Evolutionary conservation across 2,888 invertebrate genomes (phyloP).

Genomic region (Ametastegia equiseti): DNA sequence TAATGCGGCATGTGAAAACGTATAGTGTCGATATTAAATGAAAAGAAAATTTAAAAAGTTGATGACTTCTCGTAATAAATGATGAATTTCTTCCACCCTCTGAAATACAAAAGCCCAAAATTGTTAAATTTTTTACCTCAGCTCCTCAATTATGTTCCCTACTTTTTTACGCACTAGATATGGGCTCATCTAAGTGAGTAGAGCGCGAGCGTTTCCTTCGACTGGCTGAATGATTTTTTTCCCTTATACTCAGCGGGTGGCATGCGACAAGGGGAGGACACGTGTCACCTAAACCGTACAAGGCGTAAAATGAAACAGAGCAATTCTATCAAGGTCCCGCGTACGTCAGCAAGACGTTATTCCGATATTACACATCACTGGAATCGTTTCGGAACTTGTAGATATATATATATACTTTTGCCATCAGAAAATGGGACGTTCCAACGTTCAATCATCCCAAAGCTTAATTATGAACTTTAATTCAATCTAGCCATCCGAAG

Average conservation of each 20-base stretch:
- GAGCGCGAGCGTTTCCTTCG: background rate
- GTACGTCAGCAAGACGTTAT: background rate
- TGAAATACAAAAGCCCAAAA: too few relatives aligned
- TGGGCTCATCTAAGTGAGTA: background rate
- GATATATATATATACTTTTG: background rate
- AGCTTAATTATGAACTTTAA: background rate
- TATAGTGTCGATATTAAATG: too few relatives aligned
- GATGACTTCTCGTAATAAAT: too few relatives aligned
- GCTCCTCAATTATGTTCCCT: background rate
- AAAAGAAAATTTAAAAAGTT: too few relatives aligned
- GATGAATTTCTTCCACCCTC: too few relatives aligned
- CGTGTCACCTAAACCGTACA: constrained; percentile 4
- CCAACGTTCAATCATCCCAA: background rate
- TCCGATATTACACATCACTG: background rate
- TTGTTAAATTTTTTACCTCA: too few relatives aligned
- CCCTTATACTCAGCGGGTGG: constrained; percentile 2
- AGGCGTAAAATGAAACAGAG: constrained; percentile 7
- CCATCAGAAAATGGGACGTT: background rate
- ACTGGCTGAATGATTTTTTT: constrained; percentile 27
- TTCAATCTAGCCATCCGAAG: constrained; percentile 63
- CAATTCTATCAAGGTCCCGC: background rate
- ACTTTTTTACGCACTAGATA: background rate
- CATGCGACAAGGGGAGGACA: constrained; percentile 17
- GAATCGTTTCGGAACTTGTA: background rate
- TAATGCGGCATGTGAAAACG: too few relatives aligned